A percentile compares a stretch with the other conserved stretches of the same genome.
Evolutionary conservation across 2,113 vertebrate genomes (phyloP).

Genomic region (Burhinus oedicnemus): DNA sequence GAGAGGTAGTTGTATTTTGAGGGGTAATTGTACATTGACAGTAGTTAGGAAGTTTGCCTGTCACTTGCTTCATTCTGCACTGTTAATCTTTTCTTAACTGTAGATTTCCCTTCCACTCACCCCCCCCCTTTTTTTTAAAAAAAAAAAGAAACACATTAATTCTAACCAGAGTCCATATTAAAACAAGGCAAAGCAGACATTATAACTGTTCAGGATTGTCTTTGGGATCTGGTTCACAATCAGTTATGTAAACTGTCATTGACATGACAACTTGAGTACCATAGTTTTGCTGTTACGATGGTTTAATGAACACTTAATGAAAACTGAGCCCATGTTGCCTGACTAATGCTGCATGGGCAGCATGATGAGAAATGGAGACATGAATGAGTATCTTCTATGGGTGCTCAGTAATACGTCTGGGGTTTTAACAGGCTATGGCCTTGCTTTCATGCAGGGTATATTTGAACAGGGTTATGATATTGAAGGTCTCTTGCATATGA

Average conservation of each 20-base stretch:
- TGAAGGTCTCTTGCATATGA: not conserved
- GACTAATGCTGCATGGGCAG: not conserved
- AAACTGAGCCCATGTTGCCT: not conserved
- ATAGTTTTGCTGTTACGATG: not conserved
- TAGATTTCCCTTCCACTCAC: not conserved
- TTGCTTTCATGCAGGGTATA: not conserved
- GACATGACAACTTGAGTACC: not conserved
- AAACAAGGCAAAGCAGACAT: not conserved
- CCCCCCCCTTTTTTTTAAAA: not conserved
- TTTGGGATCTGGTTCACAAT: not conserved
- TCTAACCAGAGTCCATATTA: not conserved
- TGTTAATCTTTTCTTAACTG: not conserved
- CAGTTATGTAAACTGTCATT: not conserved
- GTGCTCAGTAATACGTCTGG: not conserved
- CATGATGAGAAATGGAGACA: not conserved
- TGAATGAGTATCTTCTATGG: not conserved
- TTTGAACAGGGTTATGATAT: not conserved
- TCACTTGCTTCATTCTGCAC: not conserved
- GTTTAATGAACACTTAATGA: not conserved
- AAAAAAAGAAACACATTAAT: no score
- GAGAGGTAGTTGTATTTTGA: not conserved
- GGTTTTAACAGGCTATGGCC: not conserved
- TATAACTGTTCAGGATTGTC: not conserved
- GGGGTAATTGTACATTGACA: not conserved
- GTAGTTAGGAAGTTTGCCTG: not conserved